These are phyloP conservation scores for Delia radicum DNA, from an alignment of 1,140 invertebrate genomes.

Conservation along the genomic window DNA sequence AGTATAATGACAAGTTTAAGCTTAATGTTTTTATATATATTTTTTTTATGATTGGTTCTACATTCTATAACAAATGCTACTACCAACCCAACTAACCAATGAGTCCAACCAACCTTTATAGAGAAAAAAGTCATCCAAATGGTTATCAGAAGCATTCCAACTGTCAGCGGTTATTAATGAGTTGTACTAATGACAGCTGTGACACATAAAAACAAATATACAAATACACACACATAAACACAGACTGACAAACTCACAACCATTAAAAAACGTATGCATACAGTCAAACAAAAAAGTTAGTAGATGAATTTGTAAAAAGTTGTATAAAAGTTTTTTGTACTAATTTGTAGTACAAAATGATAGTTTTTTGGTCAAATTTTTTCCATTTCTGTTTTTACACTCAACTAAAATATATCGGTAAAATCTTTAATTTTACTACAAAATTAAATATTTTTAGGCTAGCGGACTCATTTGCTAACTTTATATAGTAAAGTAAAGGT, in stretches of 20 bases:
- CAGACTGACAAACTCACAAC: not conserved
- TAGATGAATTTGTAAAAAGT: no score
- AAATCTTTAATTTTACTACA: no score
- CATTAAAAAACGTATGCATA: no score
- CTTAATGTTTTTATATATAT: not conserved
- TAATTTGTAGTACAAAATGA: no score
- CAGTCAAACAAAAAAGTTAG: no score
- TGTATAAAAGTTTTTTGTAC: no score
- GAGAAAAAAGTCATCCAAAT: conserved; percentile 18
- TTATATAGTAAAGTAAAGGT: no score
- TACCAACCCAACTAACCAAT: not conserved
- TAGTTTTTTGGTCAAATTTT: no score
- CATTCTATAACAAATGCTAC: not conserved
- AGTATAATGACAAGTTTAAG: conserved; percentile 17
- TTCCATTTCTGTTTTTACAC: no score
- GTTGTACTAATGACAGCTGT: conserved; percentile 9
- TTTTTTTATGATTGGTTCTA: not conserved
- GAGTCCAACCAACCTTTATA: not conserved
- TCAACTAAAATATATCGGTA: no score
- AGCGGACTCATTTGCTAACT: no score
- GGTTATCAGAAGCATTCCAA: not conserved
- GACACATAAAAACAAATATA: not conserved
- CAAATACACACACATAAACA: not conserved
- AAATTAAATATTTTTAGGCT: no score
- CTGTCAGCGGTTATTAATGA: conserved; percentile 22